A percentile compares a stretch with the other conserved stretches of the same genome.
phyloP scores from a whole-genome alignment of 2,797 vertebrate genomes.

The Pseudochromis fuscus region DNA sequence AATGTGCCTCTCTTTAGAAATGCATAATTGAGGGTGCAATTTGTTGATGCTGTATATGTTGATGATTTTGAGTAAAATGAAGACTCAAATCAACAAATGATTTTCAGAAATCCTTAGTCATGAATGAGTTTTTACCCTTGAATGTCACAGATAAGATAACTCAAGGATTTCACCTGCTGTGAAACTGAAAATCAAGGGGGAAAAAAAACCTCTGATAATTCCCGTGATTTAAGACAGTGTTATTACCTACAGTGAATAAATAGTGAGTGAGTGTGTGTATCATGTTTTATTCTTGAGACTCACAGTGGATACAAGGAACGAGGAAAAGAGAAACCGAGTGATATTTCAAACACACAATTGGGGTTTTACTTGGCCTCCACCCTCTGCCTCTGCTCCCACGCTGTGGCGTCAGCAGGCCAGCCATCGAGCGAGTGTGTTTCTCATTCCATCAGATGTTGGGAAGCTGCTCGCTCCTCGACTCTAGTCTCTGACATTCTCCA shows the following conservation, averaged over 20 bases:
- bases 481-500: constrained; percentile 84
- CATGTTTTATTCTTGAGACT: constrained; percentile 40
- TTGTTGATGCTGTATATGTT: constrained; percentile 36
- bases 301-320: constrained; percentile 12
- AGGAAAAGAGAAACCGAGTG: constrained; percentile 50
- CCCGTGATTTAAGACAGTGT: constrained; percentile 34
- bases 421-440: constrained; percentile 80
- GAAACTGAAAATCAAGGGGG: constrained; percentile 15
- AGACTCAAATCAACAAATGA: constrained; percentile 59
- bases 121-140: constrained; percentile 38
- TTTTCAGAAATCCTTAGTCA: constrained; percentile 45
- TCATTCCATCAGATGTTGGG: constrained; percentile 88
- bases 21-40: constrained; percentile 53
- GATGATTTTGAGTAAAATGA: constrained; percentile 47
- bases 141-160: constrained; percentile 29
- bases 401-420: constrained; percentile 78
- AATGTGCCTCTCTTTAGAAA: constrained; percentile 53
- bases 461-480: constrained; percentile 78
- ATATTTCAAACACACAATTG: constrained; percentile 72
- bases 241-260: constrained; percentile 9
- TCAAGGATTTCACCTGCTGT: constrained; percentile 37
- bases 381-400: constrained; percentile 80
- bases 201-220: constrained; percentile 42
- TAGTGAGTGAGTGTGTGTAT: not conserved
- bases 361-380: constrained; percentile 76